Base-by-base conservation (phyloP, 2,797 vertebrate species). In the Xiphophorus birchmanni region DNA sequence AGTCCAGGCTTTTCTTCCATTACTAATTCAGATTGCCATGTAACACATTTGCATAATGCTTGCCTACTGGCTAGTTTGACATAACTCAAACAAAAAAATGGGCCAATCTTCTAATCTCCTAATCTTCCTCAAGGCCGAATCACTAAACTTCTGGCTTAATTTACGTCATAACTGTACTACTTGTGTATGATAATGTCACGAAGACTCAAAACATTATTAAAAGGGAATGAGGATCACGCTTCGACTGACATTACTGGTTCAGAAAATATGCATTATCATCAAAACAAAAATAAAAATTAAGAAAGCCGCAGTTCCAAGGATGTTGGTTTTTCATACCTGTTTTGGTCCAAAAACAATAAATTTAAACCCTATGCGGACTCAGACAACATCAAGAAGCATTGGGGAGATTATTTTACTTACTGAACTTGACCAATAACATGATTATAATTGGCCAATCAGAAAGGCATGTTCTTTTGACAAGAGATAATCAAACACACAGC, bases 41-140 rank as follows among this genome's bases (percentile, higher is more conserved):
- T 75, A 78, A 72, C 26, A 52, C 15, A 75, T 80, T 56, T 71
- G 79, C 79, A 75, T 75, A 80, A 80, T 75, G 40, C 60, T 32
- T 75, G 48, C 60, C 73, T 80, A 23, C 47, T 80, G 48, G 73
- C 48, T 71, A 56, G 47, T 69, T 54, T 80, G 63, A 75, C 63
- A 75, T 37, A 44, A 48, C 63, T 75, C 63, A 67, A 56, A 54
- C 13, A 69, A 80, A 80, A 48, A 52, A 54, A 54, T 44, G 18
- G 18, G 40, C 40, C 13, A 10, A 32, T 32, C 32, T 32, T 32
- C 32, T 32, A 32, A 32, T 32, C 26, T 69, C 11, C 47, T 71
- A 69, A 80, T 75, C 73, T 48, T 5, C 23, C 63, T 37, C 11
- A n/a, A 32, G 48, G 79, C 35, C 48, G 3, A 56, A 75, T 75